Conservation (phyloP, 1,140 invertebrate species). For the Diorhabda sublineata region DNA sequence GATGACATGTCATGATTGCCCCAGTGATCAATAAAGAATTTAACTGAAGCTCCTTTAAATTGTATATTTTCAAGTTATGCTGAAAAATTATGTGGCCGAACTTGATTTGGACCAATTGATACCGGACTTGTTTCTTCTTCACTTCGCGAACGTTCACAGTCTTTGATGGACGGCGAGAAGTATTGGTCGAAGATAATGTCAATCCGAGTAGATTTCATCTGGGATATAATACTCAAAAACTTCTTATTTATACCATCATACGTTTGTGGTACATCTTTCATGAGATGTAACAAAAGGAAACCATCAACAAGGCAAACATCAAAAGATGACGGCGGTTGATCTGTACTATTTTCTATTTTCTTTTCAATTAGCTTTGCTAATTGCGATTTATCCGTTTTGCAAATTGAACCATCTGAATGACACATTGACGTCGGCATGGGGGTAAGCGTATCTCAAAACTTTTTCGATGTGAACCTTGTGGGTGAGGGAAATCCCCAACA, state of each 20-base stretch:
- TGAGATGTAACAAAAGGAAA: constrained; percentile 11
- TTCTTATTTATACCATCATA: constrained; percentile 12
- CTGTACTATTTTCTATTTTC: constrained; percentile 1
- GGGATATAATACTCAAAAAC: too few species aligned
- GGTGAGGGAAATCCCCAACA: too few species aligned
- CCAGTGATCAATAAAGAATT: constrained; percentile 20
- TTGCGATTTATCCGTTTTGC: constrained; percentile 15
- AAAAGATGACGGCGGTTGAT: constrained; percentile 2
- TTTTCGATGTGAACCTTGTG: too few species aligned
- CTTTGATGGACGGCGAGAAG: too few species aligned
- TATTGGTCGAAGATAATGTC: too few species aligned
- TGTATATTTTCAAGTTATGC: constrained; percentile 27
- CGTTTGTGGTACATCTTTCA: constrained; percentile 11
- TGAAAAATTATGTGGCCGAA: constrained; percentile 23
- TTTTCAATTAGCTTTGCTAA: too few species aligned
- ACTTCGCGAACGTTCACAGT: constrained; percentile 33
- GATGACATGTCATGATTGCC: constrained; percentile 23
- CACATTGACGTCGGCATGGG: constrained; percentile 9
- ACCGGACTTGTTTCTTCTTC: constrained; percentile 25
- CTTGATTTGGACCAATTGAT: too few species aligned
- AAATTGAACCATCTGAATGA: constrained; percentile 14
- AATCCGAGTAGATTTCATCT: too few species aligned
- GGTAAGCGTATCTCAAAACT: too few species aligned
- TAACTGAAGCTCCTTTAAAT: constrained; percentile 7
- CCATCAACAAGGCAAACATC: too few species aligned